Base-by-base conservation (phyloP, 1,140 invertebrate species). In the Lordiphosa collinella region DNA sequence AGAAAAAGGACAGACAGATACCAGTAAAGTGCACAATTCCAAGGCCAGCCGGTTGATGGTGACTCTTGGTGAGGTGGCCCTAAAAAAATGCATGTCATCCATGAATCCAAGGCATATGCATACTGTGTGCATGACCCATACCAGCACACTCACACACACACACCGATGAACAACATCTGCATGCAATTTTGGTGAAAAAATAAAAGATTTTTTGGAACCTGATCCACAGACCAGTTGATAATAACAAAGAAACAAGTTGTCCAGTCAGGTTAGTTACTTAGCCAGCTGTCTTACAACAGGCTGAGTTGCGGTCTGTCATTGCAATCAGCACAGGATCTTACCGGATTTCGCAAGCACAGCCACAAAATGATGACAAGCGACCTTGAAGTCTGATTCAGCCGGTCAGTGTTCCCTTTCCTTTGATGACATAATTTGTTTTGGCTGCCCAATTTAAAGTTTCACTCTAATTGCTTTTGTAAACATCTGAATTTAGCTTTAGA, bases 381-480 rank as follows among this genome's bases (percentile, higher is more conserved):
- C 76, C 78, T 82, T 82, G 76, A 64, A 58, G 43, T 48, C 32
- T 44, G 14, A 16, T 46, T 43, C 34, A 59, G 54, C 52, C 48
- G 59, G 68, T 46, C 48, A 52, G 22, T 34, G 18, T 47, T 16
- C 67, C 76, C 61, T 43, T 61, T 74, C 56, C 60, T 65, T 60
- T 48, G 57, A 79, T 79, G 74, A 79, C 69, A 78, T 78, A 78
- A 68, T 63, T 60, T 64, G 41, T 55, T 66, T 46, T 55, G 47
- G 46, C 50, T 31, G 43, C 35, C 31, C 36, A 55, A 54, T 56
- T 62, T 50, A 52, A 34, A 62, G 44, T 44, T 37, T 16, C 44
- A 37, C 59, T 74, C 76, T 80, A 80, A 80, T 63, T 80, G 52
- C 18, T 80, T 82, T 57, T 80, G 71, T 82, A 80, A 76, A 80